Percentiles rank a stretch among this genome's conserved stretches.
Evolutionary conservation across 2,888 invertebrate species (phyloP).

Genomic region (Protodeltote pygarga): DNA sequence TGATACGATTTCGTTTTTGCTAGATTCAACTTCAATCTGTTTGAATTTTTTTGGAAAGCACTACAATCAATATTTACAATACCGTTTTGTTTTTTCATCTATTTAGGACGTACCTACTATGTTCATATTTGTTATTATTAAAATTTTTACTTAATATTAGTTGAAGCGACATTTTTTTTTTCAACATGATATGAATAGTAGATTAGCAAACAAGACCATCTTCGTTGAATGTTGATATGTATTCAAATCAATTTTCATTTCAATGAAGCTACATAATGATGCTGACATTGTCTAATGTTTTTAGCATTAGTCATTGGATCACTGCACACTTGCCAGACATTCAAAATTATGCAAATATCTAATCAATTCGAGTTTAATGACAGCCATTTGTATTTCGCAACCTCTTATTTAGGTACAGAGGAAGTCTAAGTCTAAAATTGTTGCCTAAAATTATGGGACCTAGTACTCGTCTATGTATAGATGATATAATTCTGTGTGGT

Average conservation of each 20-base stretch:
- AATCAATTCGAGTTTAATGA: conserved; percentile 38
- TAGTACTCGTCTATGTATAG: conserved; percentile 11
- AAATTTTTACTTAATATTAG: too few relatives aligned
- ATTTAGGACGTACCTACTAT: not conserved
- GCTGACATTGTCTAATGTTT: conserved; percentile 16
- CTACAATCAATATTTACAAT: not conserved
- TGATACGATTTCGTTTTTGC: conserved; percentile 8
- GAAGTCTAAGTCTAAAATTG: conserved; percentile 47
- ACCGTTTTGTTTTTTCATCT: not conserved
- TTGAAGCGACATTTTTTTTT: too few relatives aligned
- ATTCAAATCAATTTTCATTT: not conserved
- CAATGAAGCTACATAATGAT: conserved; percentile 9
- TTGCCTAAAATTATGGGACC: conserved; percentile 36
- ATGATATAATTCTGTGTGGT: conserved; percentile 39
- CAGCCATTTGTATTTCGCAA: conserved; percentile 31
- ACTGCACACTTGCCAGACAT: conserved; percentile 12
- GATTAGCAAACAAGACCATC: not conserved
- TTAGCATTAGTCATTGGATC: conserved; percentile 20
- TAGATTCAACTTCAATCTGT: conserved; percentile 9
- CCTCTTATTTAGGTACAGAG: conserved; percentile 32
- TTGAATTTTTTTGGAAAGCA: not conserved
- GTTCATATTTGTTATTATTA: too few relatives aligned
- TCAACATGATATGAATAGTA: not conserved
- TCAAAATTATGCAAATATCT: conserved; percentile 46
- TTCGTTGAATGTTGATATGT: not conserved